Conservation (phyloP, 1,140 invertebrate genomes). For the Globodera rostochiensis region DNA sequence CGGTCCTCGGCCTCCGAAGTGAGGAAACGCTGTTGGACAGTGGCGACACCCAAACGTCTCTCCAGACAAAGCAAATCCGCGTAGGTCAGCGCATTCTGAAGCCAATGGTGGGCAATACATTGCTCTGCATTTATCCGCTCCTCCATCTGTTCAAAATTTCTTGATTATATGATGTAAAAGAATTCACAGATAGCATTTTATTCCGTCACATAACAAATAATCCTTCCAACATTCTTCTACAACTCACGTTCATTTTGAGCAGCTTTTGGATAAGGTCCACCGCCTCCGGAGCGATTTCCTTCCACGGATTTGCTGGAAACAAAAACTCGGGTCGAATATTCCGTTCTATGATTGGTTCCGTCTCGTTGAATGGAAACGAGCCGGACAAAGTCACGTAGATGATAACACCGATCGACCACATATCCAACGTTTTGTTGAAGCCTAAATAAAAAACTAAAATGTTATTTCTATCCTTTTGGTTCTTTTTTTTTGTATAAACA, state of each 20-base stretch:
- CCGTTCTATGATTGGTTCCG: conserved; percentile 98
- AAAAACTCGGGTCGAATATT: conserved; percentile 99
- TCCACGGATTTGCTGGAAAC: conserved; percentile 96
- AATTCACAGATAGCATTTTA: neutral
- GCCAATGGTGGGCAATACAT: conserved; percentile 10
- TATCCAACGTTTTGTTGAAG: conserved; percentile 95
- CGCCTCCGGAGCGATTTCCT: conserved; percentile 91
- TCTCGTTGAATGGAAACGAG: conserved; percentile 98
- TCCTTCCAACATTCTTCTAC: neutral
- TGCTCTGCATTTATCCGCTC: neutral
- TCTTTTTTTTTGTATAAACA: too few relatives aligned
- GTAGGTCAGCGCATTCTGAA: conserved; percentile 8
- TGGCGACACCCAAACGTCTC: neutral
- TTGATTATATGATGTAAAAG: neutral
- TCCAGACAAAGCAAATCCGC: conserved; percentile 9
- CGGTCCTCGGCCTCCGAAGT: conserved; percentile 5
- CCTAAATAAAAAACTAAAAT: conserved; percentile 70
- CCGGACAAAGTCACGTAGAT: conserved; percentile 87
- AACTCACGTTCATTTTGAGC: conserved; percentile 70
- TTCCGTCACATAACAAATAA: too few relatives aligned
- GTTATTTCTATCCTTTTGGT: neutral
- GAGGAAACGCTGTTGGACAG: neutral
- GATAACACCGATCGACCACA: conserved; percentile 99
- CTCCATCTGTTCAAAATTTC: neutral
- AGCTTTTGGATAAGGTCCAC: conserved; percentile 96